phyloP scores from a whole-genome alignment of 2,113 vertebrate genomes.

The Apodemus sylvaticus region DNA sequence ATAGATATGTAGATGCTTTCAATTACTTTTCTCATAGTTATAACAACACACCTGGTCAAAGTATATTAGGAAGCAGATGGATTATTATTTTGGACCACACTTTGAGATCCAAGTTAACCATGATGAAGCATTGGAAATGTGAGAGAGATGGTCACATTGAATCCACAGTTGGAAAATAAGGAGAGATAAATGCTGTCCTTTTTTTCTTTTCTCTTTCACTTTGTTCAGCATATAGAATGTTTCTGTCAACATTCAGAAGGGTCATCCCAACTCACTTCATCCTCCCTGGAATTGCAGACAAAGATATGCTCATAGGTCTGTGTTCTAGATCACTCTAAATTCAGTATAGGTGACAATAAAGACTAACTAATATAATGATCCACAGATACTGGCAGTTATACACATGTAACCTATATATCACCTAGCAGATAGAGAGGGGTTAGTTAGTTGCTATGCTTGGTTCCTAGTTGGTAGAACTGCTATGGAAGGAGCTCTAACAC shows the following conservation, averaged over 20 bases:
- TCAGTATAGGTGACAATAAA: not conserved
- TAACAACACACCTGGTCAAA: not conserved
- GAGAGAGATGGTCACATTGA: not conserved
- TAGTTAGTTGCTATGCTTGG: not conserved
- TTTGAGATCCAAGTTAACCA: not conserved
- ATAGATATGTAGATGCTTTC: not conserved
- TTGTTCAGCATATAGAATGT: not conserved
- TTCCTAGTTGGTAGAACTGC: not conserved
- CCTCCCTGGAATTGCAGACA: not conserved
- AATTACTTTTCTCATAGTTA: not conserved
- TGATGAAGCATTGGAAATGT: not conserved
- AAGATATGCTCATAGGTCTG: not conserved
- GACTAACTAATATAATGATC: too few species aligned
- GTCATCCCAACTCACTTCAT: not conserved
- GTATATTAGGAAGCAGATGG: not conserved
- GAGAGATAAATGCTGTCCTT: not conserved
- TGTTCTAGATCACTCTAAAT: not conserved
- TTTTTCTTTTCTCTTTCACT: too few species aligned
- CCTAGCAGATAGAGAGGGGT: not conserved
- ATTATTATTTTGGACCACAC: not conserved
- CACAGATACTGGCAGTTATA: not conserved
- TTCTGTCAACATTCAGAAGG: not conserved
- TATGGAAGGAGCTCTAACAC: too few species aligned
- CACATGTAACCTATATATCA: not conserved
- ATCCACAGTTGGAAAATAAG: not conserved